Percentiles rank a stretch among this genome's conserved stretches.
Conservation (phyloP, 1,140 invertebrate species). For the Drosophila pallidifrons region DNA sequence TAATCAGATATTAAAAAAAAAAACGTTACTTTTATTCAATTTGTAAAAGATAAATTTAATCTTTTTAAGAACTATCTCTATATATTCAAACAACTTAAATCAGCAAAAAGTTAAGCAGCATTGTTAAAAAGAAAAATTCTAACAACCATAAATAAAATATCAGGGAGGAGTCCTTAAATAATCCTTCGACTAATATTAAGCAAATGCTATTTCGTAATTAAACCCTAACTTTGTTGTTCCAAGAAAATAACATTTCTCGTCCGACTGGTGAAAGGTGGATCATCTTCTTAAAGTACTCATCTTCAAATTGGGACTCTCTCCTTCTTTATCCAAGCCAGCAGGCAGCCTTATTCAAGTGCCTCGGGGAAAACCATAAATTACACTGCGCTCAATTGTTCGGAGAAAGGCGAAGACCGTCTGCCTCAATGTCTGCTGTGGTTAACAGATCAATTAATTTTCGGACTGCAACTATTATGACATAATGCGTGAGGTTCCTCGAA, state of each 20-base stretch:
- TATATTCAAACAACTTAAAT: too few relatives aligned
- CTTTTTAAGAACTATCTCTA: too few relatives aligned
- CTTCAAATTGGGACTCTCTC: background rate
- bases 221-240: constrained; percentile 17
- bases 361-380: constrained; percentile 60
- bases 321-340: background rate
- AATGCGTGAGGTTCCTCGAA: constrained; percentile 59
- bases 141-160: too few relatives aligned
- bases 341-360: constrained; percentile 43
- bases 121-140: too few relatives aligned
- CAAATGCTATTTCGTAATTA: background rate
- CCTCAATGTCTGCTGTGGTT: constrained; percentile 66
- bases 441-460: constrained; percentile 76
- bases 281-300: constrained; percentile 1
- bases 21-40: too few relatives aligned
- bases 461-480: constrained; percentile 73
- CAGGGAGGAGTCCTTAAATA: background rate
- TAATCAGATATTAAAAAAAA: too few relatives aligned
- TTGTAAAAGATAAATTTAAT: too few relatives aligned
- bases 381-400: constrained; percentile 39
- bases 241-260: constrained; percentile 22
- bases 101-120: too few relatives aligned
- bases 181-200: background rate
- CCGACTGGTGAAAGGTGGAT: constrained; percentile 60
- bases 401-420: constrained; percentile 50